phyloP scores from a whole-genome alignment of 1,140 invertebrate genomes.

The Sipha flava region DNA sequence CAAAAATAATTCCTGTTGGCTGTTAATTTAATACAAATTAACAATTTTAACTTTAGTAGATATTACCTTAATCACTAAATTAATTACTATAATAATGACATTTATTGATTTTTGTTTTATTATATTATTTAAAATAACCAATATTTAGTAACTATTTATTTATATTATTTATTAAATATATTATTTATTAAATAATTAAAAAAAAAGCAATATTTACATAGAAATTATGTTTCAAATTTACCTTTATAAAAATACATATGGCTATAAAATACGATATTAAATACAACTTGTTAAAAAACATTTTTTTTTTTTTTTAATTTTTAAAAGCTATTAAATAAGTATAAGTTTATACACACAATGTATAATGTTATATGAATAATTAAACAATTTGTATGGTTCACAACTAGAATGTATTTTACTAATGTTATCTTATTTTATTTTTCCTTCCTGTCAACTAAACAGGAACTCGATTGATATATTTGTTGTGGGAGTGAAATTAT shows the following conservation, averaged over 20 bases:
- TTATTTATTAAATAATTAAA: neutral
- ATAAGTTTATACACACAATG: neutral
- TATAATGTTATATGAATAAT: neutral
- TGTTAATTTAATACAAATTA: too few species aligned
- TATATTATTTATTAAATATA: neutral
- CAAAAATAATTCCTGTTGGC: too few species aligned
- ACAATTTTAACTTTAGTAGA: too few species aligned
- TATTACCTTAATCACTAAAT: too few species aligned
- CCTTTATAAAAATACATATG: neutral
- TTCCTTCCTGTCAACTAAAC: constrained; percentile 17
- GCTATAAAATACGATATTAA: neutral
- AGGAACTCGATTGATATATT: constrained; percentile 12
- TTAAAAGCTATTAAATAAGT: neutral
- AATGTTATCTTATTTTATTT: constrained; percentile 11
- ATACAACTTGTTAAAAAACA: neutral
- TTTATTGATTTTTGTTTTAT: too few species aligned
- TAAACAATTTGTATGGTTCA: neutral
- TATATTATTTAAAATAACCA: too few species aligned
- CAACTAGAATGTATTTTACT: neutral
- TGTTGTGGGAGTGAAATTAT: neutral
- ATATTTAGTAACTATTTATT: too few species aligned
- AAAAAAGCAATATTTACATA: neutral
- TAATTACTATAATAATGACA: too few species aligned
- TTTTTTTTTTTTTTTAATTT: neutral
- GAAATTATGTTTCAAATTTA: neutral